Conservation (phyloP, 2,888 invertebrate genomes). For the Agrotis clavis region DNA sequence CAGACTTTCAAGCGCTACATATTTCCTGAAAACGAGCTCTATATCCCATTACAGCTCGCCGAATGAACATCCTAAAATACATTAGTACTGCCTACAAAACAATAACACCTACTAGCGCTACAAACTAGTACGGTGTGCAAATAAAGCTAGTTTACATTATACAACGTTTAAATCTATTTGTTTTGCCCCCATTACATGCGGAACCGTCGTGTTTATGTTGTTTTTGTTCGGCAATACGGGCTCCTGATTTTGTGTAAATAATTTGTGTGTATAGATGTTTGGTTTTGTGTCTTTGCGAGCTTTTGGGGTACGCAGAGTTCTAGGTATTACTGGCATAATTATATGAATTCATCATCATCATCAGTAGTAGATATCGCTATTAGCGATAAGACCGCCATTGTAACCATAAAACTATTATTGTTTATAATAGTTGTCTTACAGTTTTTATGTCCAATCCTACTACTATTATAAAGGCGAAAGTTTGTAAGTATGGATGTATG, state of each 20-base stretch:
- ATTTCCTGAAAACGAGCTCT: not conserved
- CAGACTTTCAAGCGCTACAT: not conserved
- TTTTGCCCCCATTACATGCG: slow-evolving; percentile 69
- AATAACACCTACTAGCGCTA: slow-evolving; percentile 39
- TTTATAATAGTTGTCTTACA: too few relatives aligned
- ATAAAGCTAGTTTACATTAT: slow-evolving; percentile 62
- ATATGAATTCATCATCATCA: not conserved
- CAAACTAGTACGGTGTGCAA: slow-evolving; percentile 62
- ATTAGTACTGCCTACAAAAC: slow-evolving; percentile 52
- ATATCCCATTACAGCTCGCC: not conserved
- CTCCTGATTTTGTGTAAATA: slow-evolving; percentile 47
- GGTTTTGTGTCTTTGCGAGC: slow-evolving; percentile 7
- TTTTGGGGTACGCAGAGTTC: not conserved
- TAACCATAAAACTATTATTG: too few relatives aligned
- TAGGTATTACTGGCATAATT: not conserved
- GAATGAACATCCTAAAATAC: slow-evolving; percentile 34
- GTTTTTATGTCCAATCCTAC: too few relatives aligned
- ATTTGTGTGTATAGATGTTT: slow-evolving; percentile 8
- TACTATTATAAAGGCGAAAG: too few relatives aligned
- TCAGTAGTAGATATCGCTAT: too few relatives aligned
- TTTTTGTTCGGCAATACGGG: slow-evolving; percentile 60
- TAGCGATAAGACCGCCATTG: too few relatives aligned
- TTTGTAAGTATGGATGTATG: too few relatives aligned
- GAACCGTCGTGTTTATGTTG: slow-evolving; percentile 60
- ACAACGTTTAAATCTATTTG: slow-evolving; percentile 68